phyloP scores from a whole-genome alignment of 1,140 invertebrate genomes.

The Bemisia tabaci region DNA sequence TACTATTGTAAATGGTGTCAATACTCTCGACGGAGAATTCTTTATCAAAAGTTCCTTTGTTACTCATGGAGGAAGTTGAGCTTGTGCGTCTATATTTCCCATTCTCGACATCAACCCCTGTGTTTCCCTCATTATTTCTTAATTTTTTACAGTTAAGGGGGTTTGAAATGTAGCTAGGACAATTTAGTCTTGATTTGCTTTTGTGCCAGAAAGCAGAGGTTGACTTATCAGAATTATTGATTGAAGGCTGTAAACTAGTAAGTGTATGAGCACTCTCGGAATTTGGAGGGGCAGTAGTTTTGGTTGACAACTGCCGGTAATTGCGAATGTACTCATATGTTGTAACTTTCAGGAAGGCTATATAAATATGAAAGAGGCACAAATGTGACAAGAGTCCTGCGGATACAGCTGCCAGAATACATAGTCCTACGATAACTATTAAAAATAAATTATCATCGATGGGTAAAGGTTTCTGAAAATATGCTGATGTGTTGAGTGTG shows the following conservation, averaged over 20 bases:
- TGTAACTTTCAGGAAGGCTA: slow-evolving; percentile 65
- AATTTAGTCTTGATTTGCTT: neutral
- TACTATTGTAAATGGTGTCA: neutral
- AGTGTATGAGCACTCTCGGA: neutral
- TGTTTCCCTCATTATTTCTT: neutral
- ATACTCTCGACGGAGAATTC: neutral
- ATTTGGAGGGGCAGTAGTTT: neutral
- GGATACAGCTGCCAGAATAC: slow-evolving; percentile 55
- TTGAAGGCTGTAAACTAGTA: neutral
- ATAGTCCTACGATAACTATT: slow-evolving; percentile 40
- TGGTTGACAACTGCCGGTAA: slow-evolving; percentile 31
- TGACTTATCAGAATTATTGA: neutral
- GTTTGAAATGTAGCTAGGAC: neutral
- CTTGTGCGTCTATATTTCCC: neutral
- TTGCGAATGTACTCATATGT: slow-evolving; percentile 77
- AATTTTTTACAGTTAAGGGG: neutral
- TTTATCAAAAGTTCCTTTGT: neutral
- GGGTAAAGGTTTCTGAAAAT: neutral
- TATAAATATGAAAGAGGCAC: slow-evolving; percentile 79
- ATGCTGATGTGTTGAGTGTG: neutral
- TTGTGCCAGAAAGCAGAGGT: neutral
- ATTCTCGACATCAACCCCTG: neutral
- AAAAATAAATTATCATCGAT: slow-evolving; percentile 9
- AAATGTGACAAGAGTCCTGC: slow-evolving; percentile 70
- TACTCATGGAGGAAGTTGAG: neutral